Evolutionary conservation across 2,888 invertebrate species (phyloP), one percentile per base, ranked within the genome.

Genomic region (Nomada flava): DNA sequence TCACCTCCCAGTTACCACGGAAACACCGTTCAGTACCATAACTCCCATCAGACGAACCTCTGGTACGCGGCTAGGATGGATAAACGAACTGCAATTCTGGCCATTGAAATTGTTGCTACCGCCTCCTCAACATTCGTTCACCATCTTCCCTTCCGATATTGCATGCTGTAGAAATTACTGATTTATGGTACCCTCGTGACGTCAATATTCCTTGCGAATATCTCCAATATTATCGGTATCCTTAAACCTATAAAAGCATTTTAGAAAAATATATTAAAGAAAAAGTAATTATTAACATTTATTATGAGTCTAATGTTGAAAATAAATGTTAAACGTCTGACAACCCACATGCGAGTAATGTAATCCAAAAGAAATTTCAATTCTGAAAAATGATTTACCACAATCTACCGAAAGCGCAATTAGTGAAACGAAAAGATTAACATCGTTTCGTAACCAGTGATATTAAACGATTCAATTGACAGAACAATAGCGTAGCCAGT

Each of bases 1-100:
- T 57, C 71, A 70, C 76, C 84, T 84, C 50, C 71, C 71, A 57
- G 20, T 57, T 11, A 13, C 26, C 13, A 15, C 47, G 47, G 64
- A 65, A 79, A 79, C 70, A 47, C 64, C 64, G 64, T 3, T n/a
- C 20, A 26, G 57, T 15, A 64, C 42, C 72, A 47, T 44, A 20
- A 53, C 59, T 57, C 23, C 59, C 26, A 47, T 50, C 47, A 26
- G 67, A 44, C 47, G 52, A 20, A 63, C 44, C 57, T 76, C 77
- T 79, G 50, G 50, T 10, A 7, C 47, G 18, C 3, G 15, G 26
- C 18, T 29, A 60, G 53, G n/a, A 26, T 42, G 63, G 60, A 36
- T 29, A 71, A 71, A 67, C 62, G 71, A 65, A 65, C 60, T 60
- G 60, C 53, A 60, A 70, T 76, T 53, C 20, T 20, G n/a, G 23